phyloP scores from a whole-genome alignment of 2,888 invertebrate genomes.

The Colletes collaris region DNA sequence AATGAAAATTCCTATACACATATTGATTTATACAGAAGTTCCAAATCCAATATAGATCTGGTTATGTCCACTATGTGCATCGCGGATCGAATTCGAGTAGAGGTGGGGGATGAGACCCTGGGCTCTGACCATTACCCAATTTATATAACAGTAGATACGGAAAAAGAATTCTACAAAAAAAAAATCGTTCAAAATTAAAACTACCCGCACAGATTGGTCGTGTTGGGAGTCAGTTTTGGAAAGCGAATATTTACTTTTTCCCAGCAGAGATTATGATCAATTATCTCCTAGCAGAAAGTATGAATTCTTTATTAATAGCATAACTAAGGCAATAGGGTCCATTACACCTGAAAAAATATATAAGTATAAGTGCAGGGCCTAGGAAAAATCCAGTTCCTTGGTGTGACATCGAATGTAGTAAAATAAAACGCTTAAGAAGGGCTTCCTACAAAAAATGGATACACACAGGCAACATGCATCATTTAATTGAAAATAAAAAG shows the following conservation, averaged over 20 bases:
- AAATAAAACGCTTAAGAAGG: too few relatives aligned
- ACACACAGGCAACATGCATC: too few relatives aligned
- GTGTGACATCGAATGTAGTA: not conserved
- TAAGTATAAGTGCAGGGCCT: not conserved
- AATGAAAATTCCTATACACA: not conserved
- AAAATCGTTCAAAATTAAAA: not conserved
- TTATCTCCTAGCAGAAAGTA: not conserved
- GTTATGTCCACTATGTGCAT: not conserved
- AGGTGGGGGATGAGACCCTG: not conserved
- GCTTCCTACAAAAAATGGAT: too few relatives aligned
- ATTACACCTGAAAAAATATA: not conserved
- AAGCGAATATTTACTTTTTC: not conserved
- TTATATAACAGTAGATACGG: not conserved
- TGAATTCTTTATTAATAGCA: not conserved
- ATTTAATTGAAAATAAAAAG: not conserved
- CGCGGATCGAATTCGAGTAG: not conserved
- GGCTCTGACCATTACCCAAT: conserved; percentile 7
- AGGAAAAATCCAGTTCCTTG: conserved; percentile 4
- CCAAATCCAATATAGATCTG: not conserved
- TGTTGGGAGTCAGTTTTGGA: not conserved
- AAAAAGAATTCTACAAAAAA: not conserved
- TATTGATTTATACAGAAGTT: not conserved
- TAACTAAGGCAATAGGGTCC: not conserved
- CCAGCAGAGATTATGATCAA: not conserved
- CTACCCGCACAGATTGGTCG: not conserved